Percentiles rank a stretch among this genome's conserved stretches.
Evolutionary conservation across 2,797 vertebrate species (phyloP).

Genomic region (Delichon dasypus): DNA sequence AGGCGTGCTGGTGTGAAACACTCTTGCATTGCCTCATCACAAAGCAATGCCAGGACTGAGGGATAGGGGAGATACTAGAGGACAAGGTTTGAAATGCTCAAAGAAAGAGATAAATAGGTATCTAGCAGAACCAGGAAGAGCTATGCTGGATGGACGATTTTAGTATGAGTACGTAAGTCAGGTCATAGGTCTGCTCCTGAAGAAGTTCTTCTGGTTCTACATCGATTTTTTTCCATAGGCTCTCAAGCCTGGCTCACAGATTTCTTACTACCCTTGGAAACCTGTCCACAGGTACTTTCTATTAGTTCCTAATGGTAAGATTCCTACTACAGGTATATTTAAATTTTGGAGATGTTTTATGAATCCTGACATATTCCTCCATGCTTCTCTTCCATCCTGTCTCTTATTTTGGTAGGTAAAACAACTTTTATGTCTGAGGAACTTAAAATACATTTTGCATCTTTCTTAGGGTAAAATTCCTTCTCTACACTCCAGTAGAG

Average conservation of each 20-base stretch:
- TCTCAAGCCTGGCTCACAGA: not conserved
- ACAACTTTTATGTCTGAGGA: not conserved
- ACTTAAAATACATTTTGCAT: not conserved
- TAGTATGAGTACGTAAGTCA: not conserved
- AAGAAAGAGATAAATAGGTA: not conserved
- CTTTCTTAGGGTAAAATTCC: not conserved
- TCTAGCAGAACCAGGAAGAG: not conserved
- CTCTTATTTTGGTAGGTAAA: not conserved
- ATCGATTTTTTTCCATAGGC: not conserved
- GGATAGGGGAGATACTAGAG: not conserved
- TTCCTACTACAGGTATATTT: not conserved
- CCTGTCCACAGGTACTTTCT: not conserved
- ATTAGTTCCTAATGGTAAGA: not conserved
- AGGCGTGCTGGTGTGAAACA: not conserved
- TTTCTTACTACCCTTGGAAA: not conserved
- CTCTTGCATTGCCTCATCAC: rapidly evolving
- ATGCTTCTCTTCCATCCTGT: not conserved
- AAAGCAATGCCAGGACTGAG: not conserved
- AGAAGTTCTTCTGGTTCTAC: not conserved
- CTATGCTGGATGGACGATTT: not conserved
- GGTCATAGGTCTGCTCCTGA: not conserved
- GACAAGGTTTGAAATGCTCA: not conserved
- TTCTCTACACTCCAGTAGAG: not conserved
- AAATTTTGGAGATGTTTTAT: not conserved
- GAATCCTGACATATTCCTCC: not conserved